These are phyloP conservation scores for Nibea albiflora DNA, from an alignment of 2,113 vertebrate species.

Conservation along the genomic window DNA sequence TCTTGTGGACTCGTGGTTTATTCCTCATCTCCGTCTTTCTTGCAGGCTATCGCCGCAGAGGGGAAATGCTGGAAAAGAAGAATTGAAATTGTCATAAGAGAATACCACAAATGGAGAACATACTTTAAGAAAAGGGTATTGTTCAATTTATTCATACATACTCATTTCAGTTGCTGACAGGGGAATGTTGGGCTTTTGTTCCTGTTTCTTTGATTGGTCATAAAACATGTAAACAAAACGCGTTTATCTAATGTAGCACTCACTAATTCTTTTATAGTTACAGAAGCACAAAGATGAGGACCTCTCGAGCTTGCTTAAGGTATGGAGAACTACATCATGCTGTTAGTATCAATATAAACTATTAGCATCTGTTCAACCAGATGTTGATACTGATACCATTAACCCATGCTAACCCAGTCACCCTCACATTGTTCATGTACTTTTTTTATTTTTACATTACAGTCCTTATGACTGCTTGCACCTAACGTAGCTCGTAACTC, in stretches of 20 bases:
- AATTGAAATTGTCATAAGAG: slow-evolving; percentile 95
- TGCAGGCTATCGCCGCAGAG: slow-evolving; percentile 90
- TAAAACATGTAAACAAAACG: background rate
- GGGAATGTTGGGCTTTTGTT: background rate
- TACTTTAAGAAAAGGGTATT: slow-evolving; percentile 97
- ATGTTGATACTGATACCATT: slow-evolving; percentile 17
- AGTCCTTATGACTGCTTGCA: slow-evolving; percentile 2
- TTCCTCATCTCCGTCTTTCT: slow-evolving; percentile 38
- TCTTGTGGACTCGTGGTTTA: background rate
- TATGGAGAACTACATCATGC: slow-evolving; percentile 71
- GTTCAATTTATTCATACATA: background rate
- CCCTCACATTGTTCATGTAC: background rate
- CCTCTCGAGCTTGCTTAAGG: slow-evolving; percentile 96
- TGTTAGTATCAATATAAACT: background rate
- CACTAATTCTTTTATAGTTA: slow-evolving; percentile 81
- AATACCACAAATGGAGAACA: slow-evolving; percentile 99
- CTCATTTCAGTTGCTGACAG: background rate
- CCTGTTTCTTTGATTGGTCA: background rate
- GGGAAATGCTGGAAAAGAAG: slow-evolving; percentile 95
- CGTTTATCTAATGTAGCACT: background rate
- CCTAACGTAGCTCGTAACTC: slow-evolving; percentile 10
- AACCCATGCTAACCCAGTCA: slow-evolving; percentile 31
- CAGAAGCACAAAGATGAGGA: slow-evolving; percentile 99
- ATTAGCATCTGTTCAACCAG: slow-evolving; percentile 18
- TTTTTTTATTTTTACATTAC: background rate